These are phyloP conservation scores for Neopipo cinnamomea DNA, from an alignment of 2,113 vertebrate genomes.

Conservation along the genomic window DNA sequence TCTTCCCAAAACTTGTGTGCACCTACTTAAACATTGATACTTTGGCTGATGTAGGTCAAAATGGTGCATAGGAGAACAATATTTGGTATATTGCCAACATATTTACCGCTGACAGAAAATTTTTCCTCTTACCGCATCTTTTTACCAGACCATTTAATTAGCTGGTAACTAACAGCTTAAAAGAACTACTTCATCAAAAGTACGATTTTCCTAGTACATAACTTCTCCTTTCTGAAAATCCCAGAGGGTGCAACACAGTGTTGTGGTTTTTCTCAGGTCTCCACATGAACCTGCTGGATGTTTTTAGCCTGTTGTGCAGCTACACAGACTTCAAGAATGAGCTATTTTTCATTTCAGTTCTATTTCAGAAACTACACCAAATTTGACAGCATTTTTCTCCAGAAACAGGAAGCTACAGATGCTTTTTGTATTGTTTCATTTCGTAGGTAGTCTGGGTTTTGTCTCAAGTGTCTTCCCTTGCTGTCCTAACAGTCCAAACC, in stretches of 20 bases:
- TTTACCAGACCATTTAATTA: background rate
- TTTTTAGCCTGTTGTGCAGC: background rate
- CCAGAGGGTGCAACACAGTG: background rate
- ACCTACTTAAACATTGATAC: background rate
- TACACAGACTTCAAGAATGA: background rate
- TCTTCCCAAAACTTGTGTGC: background rate
- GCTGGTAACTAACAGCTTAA: background rate
- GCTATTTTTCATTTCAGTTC: background rate
- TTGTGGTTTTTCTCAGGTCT: background rate
- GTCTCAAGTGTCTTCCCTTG: background rate
- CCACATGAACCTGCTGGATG: background rate
- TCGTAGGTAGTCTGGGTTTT: background rate
- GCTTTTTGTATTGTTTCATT: conserved; percentile 10
- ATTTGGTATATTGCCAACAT: background rate
- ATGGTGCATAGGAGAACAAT: background rate
- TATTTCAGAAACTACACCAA: background rate
- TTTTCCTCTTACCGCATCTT: background rate
- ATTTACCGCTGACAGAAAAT: background rate
- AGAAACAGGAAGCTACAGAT: conserved; percentile 9
- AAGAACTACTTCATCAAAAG: background rate
- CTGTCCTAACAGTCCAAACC: background rate
- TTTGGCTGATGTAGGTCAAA: background rate
- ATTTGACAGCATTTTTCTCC: background rate
- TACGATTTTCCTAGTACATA: background rate
- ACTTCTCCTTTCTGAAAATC: background rate